These are phyloP conservation scores for Charadrius vociferus DNA, from an alignment of 2,113 vertebrate genomes.

Conservation along the genomic window DNA sequence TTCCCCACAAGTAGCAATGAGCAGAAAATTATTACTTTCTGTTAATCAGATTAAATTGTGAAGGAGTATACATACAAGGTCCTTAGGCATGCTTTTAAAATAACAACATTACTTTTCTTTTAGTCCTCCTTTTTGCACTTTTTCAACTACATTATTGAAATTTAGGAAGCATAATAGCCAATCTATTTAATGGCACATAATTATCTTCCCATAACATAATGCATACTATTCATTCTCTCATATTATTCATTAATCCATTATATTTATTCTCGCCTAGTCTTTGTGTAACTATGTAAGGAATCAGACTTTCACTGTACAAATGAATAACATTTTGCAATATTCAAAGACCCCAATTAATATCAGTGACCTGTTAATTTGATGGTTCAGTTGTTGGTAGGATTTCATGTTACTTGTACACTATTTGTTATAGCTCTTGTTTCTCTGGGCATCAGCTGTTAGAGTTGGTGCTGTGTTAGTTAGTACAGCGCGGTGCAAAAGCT, in stretches of 20 bases:
- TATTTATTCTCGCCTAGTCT: constrained; percentile 29
- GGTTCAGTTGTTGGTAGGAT: neutral
- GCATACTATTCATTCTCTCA: constrained; percentile 20
- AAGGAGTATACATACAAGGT: neutral
- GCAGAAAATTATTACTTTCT: constrained; percentile 38
- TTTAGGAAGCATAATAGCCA: constrained; percentile 47
- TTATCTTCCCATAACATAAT: constrained; percentile 52
- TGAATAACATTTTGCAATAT: neutral
- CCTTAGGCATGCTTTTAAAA: constrained; percentile 24
- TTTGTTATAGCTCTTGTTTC: neutral
- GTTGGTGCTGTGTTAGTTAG: neutral
- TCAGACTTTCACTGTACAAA: constrained; percentile 24
- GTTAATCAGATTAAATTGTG: constrained; percentile 49
- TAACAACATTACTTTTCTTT: constrained; percentile 44
- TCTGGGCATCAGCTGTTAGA: neutral
- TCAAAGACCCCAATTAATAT: constrained; percentile 21
- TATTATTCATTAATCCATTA: constrained; percentile 48
- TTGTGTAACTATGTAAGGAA: constrained; percentile 9
- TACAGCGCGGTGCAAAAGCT: fast-evolving
- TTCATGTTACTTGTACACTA: neutral
- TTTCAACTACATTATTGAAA: constrained; percentile 55
- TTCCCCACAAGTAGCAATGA: neutral
- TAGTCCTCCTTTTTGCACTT: constrained; percentile 11
- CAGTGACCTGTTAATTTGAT: neutral
- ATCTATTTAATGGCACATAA: constrained; percentile 33